Base-by-base conservation (phyloP, 2,888 invertebrate genomes). In the Watsonalla cultraria region DNA sequence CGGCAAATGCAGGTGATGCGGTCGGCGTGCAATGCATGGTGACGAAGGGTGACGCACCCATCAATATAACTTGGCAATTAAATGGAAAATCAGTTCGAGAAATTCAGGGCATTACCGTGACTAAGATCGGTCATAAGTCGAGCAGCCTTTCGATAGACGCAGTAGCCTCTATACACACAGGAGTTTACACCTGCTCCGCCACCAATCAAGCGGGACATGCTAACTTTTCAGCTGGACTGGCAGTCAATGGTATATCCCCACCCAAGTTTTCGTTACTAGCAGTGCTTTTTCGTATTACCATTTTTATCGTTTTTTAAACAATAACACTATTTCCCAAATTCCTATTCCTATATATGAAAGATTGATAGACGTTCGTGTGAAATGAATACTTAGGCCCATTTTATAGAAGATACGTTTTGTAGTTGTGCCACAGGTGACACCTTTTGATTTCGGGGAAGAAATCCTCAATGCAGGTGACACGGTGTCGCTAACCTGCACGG, bases 391-490 rank as follows among this genome's bases (percentile, higher is more conserved):
- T 45, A 57, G 58, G 37, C 37, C 53, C 47, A 39, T 46, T 54
- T 15, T 61, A 61, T 58, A 53, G 47, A 50, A 51, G 42, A 55
- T 51, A 7, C 60, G 51, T 74, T 72, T 55, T 59, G 54, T 86
- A 96, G 96, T 96, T 82, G 91, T 93, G 69, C 96, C 96, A 58
- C 95, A 96, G 92, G 95, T 96, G 68, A 93, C 94, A 56, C 93
- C 94, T 51, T 96, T 96, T 74, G 93, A 93, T 76, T 96, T 96
- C 76, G 95, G 95, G 54, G 95, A 95, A 68, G 94, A 94, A 61
- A 90, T 93, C 58, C 88, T 93, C 47, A 95, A 95, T 72, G 94
- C 94, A 58, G 95, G 95, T 56, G 95, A 96, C 74, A 92, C 94
- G 48, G 94, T 94, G 11, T 94, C 94, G 47, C 85, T 93, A 7